phyloP scores from a whole-genome alignment of 2,113 vertebrate species.

The Lates calcarifer region DNA sequence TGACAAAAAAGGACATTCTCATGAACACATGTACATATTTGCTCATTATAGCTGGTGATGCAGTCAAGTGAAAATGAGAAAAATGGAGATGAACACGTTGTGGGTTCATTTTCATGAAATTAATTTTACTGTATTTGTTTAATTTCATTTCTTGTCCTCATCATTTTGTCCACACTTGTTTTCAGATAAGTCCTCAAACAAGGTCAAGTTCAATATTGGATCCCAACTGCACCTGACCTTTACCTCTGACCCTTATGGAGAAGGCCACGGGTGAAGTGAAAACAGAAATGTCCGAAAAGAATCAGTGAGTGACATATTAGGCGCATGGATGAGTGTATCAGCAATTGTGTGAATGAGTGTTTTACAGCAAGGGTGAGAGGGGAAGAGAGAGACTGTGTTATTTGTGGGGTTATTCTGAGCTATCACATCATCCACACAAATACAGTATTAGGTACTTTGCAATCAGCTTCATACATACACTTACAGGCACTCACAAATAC shows the following conservation, averaged over 20 bases:
- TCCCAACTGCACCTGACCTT: slow-evolving; percentile 14
- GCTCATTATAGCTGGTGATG: no score
- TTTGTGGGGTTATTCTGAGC: slow-evolving; percentile 22
- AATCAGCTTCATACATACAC: slow-evolving; percentile 17
- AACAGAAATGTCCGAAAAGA: background rate
- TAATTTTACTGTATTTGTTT: background rate
- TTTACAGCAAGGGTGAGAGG: background rate
- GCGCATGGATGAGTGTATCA: background rate
- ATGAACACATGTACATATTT: no score
- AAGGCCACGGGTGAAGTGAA: background rate
- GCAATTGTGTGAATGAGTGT: slow-evolving; percentile 1
- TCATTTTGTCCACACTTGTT: background rate
- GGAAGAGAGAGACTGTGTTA: background rate
- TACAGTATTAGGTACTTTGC: slow-evolving; percentile 21
- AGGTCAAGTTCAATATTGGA: background rate
- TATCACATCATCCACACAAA: slow-evolving; percentile 17
- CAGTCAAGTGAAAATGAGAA: background rate
- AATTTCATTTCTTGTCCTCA: background rate
- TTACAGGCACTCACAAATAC: slow-evolving; percentile 19
- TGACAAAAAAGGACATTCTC: no score
- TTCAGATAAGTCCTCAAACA: background rate
- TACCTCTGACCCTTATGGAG: slow-evolving; percentile 35
- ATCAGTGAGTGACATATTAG: slow-evolving; percentile 8
- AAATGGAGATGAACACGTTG: background rate
- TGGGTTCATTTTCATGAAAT: background rate